Conservation (phyloP, 2,113 vertebrate genomes). For the Menura novaehollandiae region DNA sequence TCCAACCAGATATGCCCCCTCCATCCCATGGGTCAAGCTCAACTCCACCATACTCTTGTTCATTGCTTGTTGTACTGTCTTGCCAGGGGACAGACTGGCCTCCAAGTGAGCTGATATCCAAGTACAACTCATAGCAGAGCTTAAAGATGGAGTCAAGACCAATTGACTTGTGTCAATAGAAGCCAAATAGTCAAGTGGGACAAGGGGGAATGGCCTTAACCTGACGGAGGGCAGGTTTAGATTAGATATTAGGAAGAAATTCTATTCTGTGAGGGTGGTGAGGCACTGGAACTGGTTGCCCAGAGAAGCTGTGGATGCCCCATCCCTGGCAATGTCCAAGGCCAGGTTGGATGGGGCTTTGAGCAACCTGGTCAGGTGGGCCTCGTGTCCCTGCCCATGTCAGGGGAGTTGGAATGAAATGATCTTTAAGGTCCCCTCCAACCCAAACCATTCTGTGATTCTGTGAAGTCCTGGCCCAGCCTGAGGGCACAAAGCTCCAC, state of each 20-base stretch:
- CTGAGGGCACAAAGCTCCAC: background rate
- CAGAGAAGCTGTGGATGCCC: background rate
- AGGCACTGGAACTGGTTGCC: background rate
- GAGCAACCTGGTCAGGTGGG: background rate
- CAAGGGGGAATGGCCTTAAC: background rate
- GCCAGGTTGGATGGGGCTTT: background rate
- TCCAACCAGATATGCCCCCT: background rate
- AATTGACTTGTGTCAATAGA: rapidly evolving
- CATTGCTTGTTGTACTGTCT: background rate
- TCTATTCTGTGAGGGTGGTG: background rate
- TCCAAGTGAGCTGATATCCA: background rate
- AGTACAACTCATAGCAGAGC: background rate
- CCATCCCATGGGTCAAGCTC: background rate
- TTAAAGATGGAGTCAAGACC: background rate
- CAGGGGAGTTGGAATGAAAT: background rate
- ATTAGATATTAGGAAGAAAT: background rate
- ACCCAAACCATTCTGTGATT: background rate
- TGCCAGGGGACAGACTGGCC: background rate
- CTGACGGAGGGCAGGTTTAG: background rate
- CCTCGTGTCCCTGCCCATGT: background rate
- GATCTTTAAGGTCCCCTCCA: background rate
- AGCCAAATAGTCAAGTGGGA: background rate
- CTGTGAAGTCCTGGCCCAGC: background rate
- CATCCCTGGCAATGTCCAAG: background rate
- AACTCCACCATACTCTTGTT: background rate